Evolutionary conservation across 2,797 vertebrate species (phyloP).

Genomic region (Notoglanidium macrostoma): DNA sequence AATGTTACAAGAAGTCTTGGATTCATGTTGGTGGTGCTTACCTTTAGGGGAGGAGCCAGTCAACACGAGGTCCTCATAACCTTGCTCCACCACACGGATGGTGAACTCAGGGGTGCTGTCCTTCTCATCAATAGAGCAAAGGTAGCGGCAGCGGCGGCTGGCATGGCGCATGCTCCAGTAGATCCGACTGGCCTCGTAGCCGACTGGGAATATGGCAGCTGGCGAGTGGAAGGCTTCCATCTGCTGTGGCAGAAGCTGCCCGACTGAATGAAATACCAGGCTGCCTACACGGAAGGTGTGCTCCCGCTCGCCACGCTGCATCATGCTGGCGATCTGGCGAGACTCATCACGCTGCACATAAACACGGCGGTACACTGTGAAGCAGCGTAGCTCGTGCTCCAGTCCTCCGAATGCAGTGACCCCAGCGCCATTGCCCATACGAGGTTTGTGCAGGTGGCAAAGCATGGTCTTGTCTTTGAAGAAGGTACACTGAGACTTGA

Average conservation of each 20-base stretch:
- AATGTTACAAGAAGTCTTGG: not conserved
- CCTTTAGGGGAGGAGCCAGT: constrained; percentile 87
- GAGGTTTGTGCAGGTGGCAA: constrained; percentile 91
- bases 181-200: constrained; percentile 90
- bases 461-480: constrained; percentile 99
- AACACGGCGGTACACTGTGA: constrained; percentile 91
- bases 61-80: constrained; percentile 86
- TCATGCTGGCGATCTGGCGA: constrained; percentile 90
- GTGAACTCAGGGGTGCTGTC: constrained; percentile 82
- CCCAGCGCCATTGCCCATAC: constrained; percentile 54
- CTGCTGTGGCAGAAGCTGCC: constrained; percentile 92
- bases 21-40: constrained; percentile 55
- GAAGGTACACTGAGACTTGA: constrained; percentile 95
- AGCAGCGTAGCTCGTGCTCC: constrained; percentile 89
- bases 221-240: constrained; percentile 87
- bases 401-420: not conserved
- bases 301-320: constrained; percentile 88
- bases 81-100: constrained; percentile 90
- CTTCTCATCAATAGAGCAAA: constrained; percentile 88
- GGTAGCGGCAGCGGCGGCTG: constrained; percentile 87
- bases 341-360: constrained; percentile 93
- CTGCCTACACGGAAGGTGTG: constrained; percentile 96
- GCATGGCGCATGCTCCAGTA: constrained; percentile 95
- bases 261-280: constrained; percentile 88
- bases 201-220: constrained; percentile 87